phyloP scores from a whole-genome alignment of 1,140 invertebrate species.

The Cephus cinctus region DNA sequence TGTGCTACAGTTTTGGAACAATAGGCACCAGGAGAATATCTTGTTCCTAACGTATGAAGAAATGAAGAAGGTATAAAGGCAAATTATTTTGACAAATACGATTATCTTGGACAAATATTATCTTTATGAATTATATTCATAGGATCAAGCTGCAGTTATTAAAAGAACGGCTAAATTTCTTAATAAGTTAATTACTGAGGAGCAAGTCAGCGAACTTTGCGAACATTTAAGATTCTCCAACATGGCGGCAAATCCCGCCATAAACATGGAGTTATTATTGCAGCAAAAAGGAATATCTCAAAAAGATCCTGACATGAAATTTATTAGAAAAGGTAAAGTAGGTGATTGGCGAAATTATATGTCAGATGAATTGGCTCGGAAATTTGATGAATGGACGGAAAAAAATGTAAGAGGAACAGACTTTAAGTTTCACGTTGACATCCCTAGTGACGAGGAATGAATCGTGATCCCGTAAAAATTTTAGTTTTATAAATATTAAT shows the following conservation, averaged over 20 bases:
- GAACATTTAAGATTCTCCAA: slow-evolving; percentile 77
- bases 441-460: too few species aligned
- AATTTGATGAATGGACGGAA: slow-evolving; percentile 76
- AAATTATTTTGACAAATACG: background rate
- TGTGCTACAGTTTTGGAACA: slow-evolving; percentile 69
- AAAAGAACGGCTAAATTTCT: slow-evolving; percentile 73
- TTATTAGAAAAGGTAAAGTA: slow-evolving; percentile 79
- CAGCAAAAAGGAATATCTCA: slow-evolving; percentile 55
- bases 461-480: background rate
- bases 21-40: slow-evolving; percentile 72
- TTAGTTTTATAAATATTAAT: background rate
- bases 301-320: slow-evolving; percentile 59
- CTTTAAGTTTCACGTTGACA: slow-evolving; percentile 59
- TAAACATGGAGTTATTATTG: slow-evolving; percentile 69
- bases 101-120: too few species aligned
- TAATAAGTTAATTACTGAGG: slow-evolving; percentile 63
- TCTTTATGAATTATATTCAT: slow-evolving; percentile 22
- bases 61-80: slow-evolving; percentile 65
- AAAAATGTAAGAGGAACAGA: slow-evolving; percentile 66
- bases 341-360: slow-evolving; percentile 86
- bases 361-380: slow-evolving; percentile 64
- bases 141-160: slow-evolving; percentile 65
- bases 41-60: slow-evolving; percentile 85
- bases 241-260: slow-evolving; percentile 78
- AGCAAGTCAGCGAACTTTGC: slow-evolving; percentile 65